Base-by-base conservation (phyloP, 2,113 vertebrate species). In the Gallinago undulata region DNA sequence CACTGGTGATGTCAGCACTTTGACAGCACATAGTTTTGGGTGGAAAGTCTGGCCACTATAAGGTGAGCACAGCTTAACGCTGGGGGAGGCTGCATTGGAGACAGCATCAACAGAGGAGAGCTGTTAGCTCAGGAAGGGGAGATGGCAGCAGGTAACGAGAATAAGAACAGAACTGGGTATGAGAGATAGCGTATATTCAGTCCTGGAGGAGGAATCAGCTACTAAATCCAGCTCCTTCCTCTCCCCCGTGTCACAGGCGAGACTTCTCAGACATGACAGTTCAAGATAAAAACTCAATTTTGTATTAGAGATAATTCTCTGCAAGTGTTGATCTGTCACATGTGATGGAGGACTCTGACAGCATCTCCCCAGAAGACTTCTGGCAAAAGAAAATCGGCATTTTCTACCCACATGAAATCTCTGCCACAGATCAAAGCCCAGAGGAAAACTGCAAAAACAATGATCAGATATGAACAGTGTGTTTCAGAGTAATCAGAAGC, bases 211-310 rank as follows among this genome's bases (percentile, higher is more conserved):
- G 43, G 64, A 91, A 94, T 84, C 74, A 37, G 62, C 50, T 66
- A 24, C 70, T 90, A 84, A 94, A 95, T 75, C 67, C 73, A 87
- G 47, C 48, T 95, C 62, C 23, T 90, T 90, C 67, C 67, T 48
- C 41, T 93, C 69, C 45, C 43, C 48, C 0, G 0, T 88, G 82
- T 76, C 74, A 79, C 62, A 91, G 53, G 53, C n/a, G 8, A 87
- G 89, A 56, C 81, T 93, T 95, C 93, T 94, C 57, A 96, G 91
- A 68, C 66, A 48, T 5, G 93, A 82, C 87, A 85, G 70, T 84
- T 94, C 66, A 64, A 96, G 93, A 96, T 97, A 89, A 96, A 93
- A 96, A 72, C 60, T 95, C 91, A 87, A 79, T 97, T 97, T 95
- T 84, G 37, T 95, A 50, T 91, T 92, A 68, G 74, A 89, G 93